Evolutionary conservation across 2,888 invertebrate genomes (phyloP), one percentile per base, ranked within the genome.

Genomic region (Rhagonycha lutea): DNA sequence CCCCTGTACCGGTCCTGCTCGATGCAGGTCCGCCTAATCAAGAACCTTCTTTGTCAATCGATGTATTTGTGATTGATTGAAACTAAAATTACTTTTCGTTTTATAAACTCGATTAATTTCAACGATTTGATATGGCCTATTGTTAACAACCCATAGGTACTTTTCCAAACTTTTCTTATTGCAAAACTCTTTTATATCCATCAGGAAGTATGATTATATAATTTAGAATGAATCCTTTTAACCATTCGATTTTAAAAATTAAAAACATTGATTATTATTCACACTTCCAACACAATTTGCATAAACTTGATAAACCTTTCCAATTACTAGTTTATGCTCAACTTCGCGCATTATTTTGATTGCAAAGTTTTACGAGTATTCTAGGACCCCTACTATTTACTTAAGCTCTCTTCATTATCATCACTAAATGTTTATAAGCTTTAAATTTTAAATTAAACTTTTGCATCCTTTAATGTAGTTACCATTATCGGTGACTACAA

Each of bases 41-140:
- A 85, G 85, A 83, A 83, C 81, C 84, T 82, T 83, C 85, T 85
- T 86, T 86, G 86, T 86, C 85, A 85, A 85, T 85, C 84, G 83
- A 85, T 81, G 84, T 86, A 85, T 85, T 86, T 85, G 84, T 86
- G 86, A 86, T 86, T 86, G 86, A 86, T 86, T 86, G 85, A 86
- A 84, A 85, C 84, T 83, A 83, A 85, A 86, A 86, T 86, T 85
- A 85, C 85, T 85, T 86, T 85, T 81, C 83, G 83, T 83, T 82
- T 78, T 78, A 74, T 77, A 80, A 79, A 79, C 79, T 76, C 75
- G 80, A 81, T 81, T 80, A 78, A 80, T 80, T 79, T 77, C 71
- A 28, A 26, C 73, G 71, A 69, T 70, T 68, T 73, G 61, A 61
- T 18, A 18, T 61, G 69, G 26, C 63, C 29, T 32, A 74, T 70